Evolutionary conservation across 1,140 invertebrate genomes (phyloP).

Genomic region (Macrobrachium nipponense): DNA sequence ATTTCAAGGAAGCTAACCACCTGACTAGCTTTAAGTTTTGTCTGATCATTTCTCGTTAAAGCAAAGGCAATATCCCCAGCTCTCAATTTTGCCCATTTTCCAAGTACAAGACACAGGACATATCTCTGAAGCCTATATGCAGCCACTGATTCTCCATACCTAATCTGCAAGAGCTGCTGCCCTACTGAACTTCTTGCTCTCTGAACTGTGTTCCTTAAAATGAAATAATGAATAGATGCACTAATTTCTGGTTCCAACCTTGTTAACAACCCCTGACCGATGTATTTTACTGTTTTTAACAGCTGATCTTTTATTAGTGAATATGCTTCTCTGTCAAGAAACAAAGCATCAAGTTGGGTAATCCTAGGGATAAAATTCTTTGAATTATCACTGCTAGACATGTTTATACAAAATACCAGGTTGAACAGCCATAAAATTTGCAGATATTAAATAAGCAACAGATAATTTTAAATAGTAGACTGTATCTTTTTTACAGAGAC

Average conservation of each 20-base stretch:
- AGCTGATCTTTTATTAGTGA: constrained; percentile 56
- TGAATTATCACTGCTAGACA: background rate
- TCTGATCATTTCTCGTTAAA: constrained; percentile 33
- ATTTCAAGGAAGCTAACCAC: constrained; percentile 47
- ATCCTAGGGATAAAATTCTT: constrained; percentile 47
- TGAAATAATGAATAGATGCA: constrained; percentile 42
- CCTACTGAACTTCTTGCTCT: constrained; percentile 54
- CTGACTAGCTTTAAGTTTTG: constrained; percentile 9
- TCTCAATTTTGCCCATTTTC: constrained; percentile 57
- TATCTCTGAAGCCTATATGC: constrained; percentile 34
- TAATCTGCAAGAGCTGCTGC: constrained; percentile 61
- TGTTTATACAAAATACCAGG: background rate
- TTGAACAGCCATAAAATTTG: background rate
- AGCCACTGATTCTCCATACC: constrained; percentile 45
- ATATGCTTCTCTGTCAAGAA: constrained; percentile 53
- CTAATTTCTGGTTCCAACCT: constrained; percentile 62
- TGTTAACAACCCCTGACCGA: constrained; percentile 42
- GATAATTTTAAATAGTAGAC: background rate
- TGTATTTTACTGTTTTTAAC: constrained; percentile 41
- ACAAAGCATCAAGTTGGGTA: constrained; percentile 56
- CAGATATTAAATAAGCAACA: background rate
- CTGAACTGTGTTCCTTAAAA: constrained; percentile 46
- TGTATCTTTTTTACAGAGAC: background rate
- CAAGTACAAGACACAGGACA: constrained; percentile 38
- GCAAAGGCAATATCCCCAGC: background rate